These are phyloP conservation scores for Clanis bilineata DNA, from an alignment of 2,888 invertebrate genomes.

Conservation along the genomic window DNA sequence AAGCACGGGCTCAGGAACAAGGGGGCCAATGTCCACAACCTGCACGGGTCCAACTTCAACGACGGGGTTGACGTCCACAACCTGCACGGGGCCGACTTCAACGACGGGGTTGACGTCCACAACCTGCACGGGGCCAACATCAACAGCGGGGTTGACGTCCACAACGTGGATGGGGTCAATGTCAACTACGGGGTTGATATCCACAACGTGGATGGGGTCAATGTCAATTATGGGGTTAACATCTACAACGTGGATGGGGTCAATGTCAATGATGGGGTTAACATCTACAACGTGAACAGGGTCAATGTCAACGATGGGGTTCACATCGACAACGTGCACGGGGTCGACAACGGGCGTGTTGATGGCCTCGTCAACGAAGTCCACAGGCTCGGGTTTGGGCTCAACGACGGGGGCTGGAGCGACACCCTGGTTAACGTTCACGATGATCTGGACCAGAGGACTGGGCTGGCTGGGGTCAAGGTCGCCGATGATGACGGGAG, in stretches of 20 bases:
- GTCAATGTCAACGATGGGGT: too few relatives aligned
- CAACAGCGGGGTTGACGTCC: constrained; percentile 22
- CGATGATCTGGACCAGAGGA: constrained; percentile 45
- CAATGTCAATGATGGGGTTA: constrained; percentile 26
- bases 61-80: background rate
- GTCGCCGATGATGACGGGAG: constrained; percentile 22
- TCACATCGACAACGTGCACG: too few relatives aligned
- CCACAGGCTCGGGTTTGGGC: constrained; percentile 24
- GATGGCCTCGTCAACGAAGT: constrained; percentile 23
- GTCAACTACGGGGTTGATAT: constrained; percentile 21
- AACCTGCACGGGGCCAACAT: constrained; percentile 24
- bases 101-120: constrained; percentile 30
- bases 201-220: background rate
- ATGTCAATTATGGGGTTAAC: background rate
- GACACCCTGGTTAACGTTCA: constrained; percentile 40
- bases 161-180: constrained; percentile 24
- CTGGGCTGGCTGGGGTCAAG: constrained; percentile 27
- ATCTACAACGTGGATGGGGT: background rate
- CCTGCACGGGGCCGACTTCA: background rate
- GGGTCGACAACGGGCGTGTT: constrained; percentile 19
- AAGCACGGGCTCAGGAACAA: background rate
- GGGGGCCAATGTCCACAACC: background rate
- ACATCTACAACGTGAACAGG: constrained; percentile 27
- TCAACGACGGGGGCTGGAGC: constrained; percentile 23
- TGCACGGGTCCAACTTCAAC: constrained; percentile 8